These are phyloP conservation scores for Ips typographus DNA, from an alignment of 1,140 invertebrate species.

Conservation along the genomic window DNA sequence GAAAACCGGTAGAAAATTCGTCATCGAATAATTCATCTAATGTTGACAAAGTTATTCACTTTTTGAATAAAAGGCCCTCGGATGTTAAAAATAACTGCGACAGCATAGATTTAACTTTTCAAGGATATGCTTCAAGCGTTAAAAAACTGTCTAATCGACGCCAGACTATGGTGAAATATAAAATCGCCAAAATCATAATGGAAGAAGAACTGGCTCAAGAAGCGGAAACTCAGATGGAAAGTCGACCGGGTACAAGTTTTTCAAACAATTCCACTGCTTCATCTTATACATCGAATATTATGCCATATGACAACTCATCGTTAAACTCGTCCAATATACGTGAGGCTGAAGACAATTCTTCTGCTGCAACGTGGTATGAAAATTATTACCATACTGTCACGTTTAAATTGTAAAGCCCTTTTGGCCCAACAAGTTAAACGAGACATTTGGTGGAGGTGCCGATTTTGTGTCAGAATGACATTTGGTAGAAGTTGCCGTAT, in stretches of 20 bases:
- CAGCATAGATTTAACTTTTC: too few species aligned
- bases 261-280: not conserved
- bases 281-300: not conserved
- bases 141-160: too few species aligned
- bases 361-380: conserved; percentile 4
- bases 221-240: conserved; percentile 10
- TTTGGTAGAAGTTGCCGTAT: too few species aligned
- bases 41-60: conserved; percentile 13
- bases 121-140: too few species aligned
- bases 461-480: too few species aligned
- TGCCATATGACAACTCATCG: not conserved
- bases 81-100: too few species aligned
- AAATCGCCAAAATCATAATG: too few species aligned
- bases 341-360: conserved; percentile 1
- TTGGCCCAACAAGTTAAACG: too few species aligned
- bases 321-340: conserved; percentile 4
- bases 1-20: not conserved
- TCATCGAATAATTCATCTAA: not conserved
- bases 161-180: too few species aligned
- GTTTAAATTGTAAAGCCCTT: not conserved
- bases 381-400: not conserved
- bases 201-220: conserved; percentile 10
- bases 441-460: too few species aligned
- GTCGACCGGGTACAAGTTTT: conserved; percentile 10
- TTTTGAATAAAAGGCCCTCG: too few species aligned